phyloP scores from a whole-genome alignment of 2,888 invertebrate genomes.

The Drosophila barbarae region DNA sequence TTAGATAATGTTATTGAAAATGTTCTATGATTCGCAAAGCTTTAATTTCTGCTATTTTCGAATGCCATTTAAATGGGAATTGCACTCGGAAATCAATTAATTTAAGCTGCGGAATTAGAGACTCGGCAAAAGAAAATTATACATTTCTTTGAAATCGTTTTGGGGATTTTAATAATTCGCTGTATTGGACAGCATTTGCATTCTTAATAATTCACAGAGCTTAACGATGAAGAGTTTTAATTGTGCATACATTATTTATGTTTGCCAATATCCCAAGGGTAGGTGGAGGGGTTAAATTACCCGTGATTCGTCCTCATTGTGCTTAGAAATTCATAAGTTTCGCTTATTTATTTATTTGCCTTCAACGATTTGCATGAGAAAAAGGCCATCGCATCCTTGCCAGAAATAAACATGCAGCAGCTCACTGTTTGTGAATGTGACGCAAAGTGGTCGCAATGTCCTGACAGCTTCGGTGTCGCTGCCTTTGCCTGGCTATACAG shows the following conservation, averaged over 20 bases:
- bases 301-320: background rate
- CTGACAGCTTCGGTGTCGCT: constrained; percentile 33
- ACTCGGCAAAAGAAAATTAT: constrained; percentile 1
- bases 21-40: background rate
- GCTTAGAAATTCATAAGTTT: constrained; percentile 3
- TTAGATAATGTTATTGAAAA: constrained; percentile 11
- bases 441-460: constrained; percentile 47
- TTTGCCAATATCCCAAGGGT: background rate
- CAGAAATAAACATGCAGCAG: constrained; percentile 4
- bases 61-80: background rate
- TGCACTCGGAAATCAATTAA: constrained; percentile 1
- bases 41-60: background rate
- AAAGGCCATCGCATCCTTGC: constrained; percentile 9
- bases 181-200: background rate
- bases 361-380: constrained; percentile 21
- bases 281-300: background rate
- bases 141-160: background rate
- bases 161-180: constrained; percentile 3
- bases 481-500: constrained; percentile 9
- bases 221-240: constrained; percentile 15
- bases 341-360: constrained; percentile 16
- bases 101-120: constrained; percentile 8
- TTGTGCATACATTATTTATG: constrained; percentile 10
- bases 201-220: constrained; percentile 13
- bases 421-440: constrained; percentile 14